Evolutionary conservation across 2,113 vertebrate species (phyloP).

Genomic region (Corvus moneduloides): DNA sequence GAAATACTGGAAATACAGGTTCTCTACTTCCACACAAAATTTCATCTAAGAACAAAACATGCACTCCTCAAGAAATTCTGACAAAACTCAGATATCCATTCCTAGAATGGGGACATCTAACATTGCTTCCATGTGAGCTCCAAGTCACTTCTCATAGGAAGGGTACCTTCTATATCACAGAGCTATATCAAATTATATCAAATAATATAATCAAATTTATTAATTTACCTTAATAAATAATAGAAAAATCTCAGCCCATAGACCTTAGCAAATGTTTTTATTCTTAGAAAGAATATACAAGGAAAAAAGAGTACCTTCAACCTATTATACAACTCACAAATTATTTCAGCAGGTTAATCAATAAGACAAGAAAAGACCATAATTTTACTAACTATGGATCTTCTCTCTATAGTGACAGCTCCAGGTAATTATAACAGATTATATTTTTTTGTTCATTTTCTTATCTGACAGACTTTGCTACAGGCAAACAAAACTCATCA

Average conservation of each 20-base stretch:
- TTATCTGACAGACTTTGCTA: neutral
- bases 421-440: neutral
- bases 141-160: neutral
- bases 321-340: neutral
- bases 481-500: neutral
- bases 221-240: neutral
- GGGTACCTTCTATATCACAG: neutral
- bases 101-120: neutral
- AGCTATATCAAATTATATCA: neutral
- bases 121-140: neutral
- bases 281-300: neutral
- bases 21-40: neutral
- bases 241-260: neutral
- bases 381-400: neutral
- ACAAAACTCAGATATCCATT: neutral
- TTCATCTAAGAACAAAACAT: neutral
- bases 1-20: neutral
- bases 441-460: neutral
- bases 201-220: too few relatives aligned
- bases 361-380: neutral
- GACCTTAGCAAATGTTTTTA: neutral
- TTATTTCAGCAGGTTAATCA: neutral
- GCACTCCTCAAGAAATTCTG: neutral
- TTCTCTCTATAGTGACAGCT: neutral
- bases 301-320: neutral